Base-by-base conservation (phyloP, 2,797 vertebrate species). In the Acanthopagrus latus region DNA sequence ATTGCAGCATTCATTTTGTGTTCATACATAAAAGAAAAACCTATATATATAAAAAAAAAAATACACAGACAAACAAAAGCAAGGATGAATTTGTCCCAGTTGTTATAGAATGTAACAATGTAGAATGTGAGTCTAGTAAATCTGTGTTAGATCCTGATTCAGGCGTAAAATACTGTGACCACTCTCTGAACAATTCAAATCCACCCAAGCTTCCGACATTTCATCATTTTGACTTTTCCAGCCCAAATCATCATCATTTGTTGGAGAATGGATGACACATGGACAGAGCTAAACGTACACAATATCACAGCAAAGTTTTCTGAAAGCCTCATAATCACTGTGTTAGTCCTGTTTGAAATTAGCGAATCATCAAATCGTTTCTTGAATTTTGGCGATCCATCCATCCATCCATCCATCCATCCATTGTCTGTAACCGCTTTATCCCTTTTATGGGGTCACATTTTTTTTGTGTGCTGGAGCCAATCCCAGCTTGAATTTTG, bases 131-230 rank as follows among this genome's bases (percentile, higher is more conserved):
- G 16, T 41, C 2, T 4, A 50, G 11, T 51, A 70, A 54, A 33
- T 54, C 47, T 74, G 16, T 52, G n/a, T 63, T 20, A 25, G 21
- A 23, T 59, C 43, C 47, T 67, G 72, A 86, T 59, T 77, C 57
- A 83, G 10, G 13, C 0, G 3, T 63, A 5, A 81, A 48, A 74
- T 23, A 55, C 25, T 23, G 12, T 58, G 78, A 83, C 60, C 44
- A 79, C 13, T 81, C 13, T 59, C 10, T 29, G 18, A 5, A 74
- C 60, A 38, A 38, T 81, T 33, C 21, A 69, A 76, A 72, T 70
- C 47, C 68, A 41, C 71, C 74, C 60, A 70, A 5, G 6, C 33
- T 9, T 67, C 46, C 59, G 8, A 52, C 12, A 65, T 64, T 68
- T 83, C 77, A 64, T 65, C 50, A 68, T 17, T 20, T 18, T 3